These are phyloP conservation scores for Sipha maydis DNA, from an alignment of 2,888 invertebrate species.

Conservation along the genomic window DNA sequence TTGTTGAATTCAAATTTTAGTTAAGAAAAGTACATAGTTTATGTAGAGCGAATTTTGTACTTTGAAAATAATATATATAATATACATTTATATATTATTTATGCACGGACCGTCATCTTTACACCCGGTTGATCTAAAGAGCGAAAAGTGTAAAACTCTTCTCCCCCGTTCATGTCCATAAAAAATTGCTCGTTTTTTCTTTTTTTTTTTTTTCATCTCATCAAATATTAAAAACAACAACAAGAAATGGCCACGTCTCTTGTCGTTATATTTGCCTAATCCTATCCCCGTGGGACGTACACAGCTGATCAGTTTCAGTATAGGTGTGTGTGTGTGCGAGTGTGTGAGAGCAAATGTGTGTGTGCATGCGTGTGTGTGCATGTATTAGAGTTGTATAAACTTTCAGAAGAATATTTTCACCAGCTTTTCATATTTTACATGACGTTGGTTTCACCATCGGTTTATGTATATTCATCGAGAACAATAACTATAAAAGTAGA, in stretches of 20 bases:
- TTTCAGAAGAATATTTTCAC: constrained; percentile 24
- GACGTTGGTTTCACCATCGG: too few species aligned
- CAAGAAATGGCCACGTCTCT: not conserved
- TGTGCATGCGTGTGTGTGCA: too few species aligned
- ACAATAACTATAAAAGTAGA: too few species aligned
- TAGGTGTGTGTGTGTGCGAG: not conserved
- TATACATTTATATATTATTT: not conserved
- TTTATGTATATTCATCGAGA: too few species aligned
- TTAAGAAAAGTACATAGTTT: not conserved
- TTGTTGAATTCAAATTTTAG: constrained; percentile 29
- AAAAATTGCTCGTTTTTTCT: not conserved
- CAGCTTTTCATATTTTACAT: not conserved
- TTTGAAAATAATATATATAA: not conserved
- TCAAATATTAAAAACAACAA: constrained; percentile 48
- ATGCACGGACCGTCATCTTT: not conserved
- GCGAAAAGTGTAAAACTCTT: constrained; percentile 4
- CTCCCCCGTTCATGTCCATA: not conserved
- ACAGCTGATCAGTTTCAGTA: constrained; percentile 50
- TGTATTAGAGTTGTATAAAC: not conserved
- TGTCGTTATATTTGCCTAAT: constrained; percentile 32
- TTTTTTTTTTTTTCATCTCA: not conserved
- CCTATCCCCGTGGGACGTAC: constrained; percentile 24
- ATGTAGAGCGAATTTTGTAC: not conserved
- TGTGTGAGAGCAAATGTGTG: too few species aligned
- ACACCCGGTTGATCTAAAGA: not conserved